Base-by-base conservation (phyloP, 2,888 invertebrate species). In the Caenorhabditis sp. region DNA sequence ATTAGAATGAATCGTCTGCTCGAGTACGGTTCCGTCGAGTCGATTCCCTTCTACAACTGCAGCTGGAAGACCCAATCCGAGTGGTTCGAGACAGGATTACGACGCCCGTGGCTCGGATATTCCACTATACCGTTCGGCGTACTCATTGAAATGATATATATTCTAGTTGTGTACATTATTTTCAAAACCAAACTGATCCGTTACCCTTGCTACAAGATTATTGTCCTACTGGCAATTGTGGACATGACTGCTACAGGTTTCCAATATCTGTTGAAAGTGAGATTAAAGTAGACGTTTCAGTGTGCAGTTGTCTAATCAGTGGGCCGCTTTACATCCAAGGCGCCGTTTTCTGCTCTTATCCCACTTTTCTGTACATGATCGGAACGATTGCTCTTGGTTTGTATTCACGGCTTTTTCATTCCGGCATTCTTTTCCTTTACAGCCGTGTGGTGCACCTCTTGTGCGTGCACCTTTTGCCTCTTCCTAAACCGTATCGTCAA, bases 11-110 rank as follows among this genome's bases (percentile, higher is more conserved):
- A 62, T 5, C 50, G 62, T 8, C 30, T 52, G 0, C 1, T 62
- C 27, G 26, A 22, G 8, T 62, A 62, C 62, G 62, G 61, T 20
- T 26, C 17, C 17, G 61, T 48, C 15, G 37, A 61, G 8, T 13
- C 61, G 17, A 48, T 61, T 32, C 62, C 62, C 0, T 62, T 52
- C 52, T 62, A 62, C 52, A 62, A 62, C 26, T 62, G 62, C 43
- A 22, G 30, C 8, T 62, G 62, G 62, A 52, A 22, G 6, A 41
- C 30, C 17, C 48, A 61, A 39, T 17, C 26, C 2, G 62, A 62
- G 8, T 62, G 62, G 62, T 62, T 62, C 26, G 43, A 27, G 17
- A 62, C 32, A 1, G 62, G 62, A 2, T n/a, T 20, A 7, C 24
- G 30, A 32, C 52, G 62, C 9, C 62, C 62, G 5, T 52, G 15